Percentiles rank a stretch among this genome's conserved stretches.
phyloP scores from a whole-genome alignment of 2,113 vertebrate species.

The Perca schrenkii region DNA sequence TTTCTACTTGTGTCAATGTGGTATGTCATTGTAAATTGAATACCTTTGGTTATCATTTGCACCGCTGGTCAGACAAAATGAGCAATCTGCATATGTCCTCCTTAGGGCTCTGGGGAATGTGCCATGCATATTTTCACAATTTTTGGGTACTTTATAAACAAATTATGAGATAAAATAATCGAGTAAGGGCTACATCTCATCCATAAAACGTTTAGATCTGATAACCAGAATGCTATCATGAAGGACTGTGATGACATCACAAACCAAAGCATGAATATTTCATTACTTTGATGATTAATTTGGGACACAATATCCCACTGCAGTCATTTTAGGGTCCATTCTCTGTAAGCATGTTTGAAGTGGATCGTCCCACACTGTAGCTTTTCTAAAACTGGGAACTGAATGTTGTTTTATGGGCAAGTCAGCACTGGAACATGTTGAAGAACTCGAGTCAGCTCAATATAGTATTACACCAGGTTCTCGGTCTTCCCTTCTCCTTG shows the following conservation, averaged over 20 bases:
- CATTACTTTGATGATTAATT: constrained; percentile 3
- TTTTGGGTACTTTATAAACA: not conserved
- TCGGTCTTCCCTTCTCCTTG: not conserved
- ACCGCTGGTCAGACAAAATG: not conserved
- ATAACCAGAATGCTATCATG: not conserved
- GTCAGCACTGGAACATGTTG: not conserved
- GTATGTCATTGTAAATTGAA: no score
- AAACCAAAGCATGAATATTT: constrained; percentile 1
- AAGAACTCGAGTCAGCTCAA: constrained; percentile 19
- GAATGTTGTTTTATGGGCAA: constrained; percentile 4
- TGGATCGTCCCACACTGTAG: not conserved
- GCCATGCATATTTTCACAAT: not conserved
- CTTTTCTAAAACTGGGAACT: not conserved
- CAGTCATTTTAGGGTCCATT: not conserved
- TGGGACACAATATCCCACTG: constrained; percentile 16
- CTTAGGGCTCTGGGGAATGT: not conserved
- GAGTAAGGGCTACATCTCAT: not conserved
- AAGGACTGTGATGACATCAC: not conserved
- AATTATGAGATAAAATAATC: not conserved
- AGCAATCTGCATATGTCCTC: not conserved
- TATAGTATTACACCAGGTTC: not conserved
- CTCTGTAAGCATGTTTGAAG: not conserved
- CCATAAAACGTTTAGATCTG: not conserved
- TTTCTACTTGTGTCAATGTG: no score
- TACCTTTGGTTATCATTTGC: not conserved